Conservation (phyloP, 2,113 vertebrate species). For the Setophaga coronata region DNA sequence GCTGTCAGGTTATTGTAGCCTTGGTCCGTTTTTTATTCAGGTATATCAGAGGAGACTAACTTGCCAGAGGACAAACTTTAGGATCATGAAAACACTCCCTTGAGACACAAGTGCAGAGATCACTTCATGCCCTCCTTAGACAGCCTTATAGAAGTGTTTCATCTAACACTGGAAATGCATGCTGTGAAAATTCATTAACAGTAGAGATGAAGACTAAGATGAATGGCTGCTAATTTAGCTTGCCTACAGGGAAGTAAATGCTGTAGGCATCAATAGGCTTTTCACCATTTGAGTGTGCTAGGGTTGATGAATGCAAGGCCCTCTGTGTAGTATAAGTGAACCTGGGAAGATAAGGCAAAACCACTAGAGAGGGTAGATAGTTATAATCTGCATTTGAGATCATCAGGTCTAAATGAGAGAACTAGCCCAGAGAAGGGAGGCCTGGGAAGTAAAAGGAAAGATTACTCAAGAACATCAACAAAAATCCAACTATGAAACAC, state of each 20-base stretch:
- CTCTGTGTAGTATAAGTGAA: background rate
- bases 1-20: background rate
- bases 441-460: background rate
- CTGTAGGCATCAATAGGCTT: background rate
- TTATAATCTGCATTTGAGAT: conserved; percentile 15
- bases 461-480: background rate
- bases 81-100: background rate
- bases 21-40: background rate
- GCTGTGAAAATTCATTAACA: conserved; percentile 30
- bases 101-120: background rate
- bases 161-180: background rate
- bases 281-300: background rate
- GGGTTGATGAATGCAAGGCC: background rate
- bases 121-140: background rate
- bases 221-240: background rate
- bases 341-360: background rate
- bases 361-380: background rate
- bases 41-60: background rate
- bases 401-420: background rate
- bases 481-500: background rate
- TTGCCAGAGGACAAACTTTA: background rate
- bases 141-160: background rate
- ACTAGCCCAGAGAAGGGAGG: background rate
- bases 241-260: background rate
- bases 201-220: background rate